Conservation (phyloP, 2,113 vertebrate genomes). For the Phrynosoma platyrhinos region DNA sequence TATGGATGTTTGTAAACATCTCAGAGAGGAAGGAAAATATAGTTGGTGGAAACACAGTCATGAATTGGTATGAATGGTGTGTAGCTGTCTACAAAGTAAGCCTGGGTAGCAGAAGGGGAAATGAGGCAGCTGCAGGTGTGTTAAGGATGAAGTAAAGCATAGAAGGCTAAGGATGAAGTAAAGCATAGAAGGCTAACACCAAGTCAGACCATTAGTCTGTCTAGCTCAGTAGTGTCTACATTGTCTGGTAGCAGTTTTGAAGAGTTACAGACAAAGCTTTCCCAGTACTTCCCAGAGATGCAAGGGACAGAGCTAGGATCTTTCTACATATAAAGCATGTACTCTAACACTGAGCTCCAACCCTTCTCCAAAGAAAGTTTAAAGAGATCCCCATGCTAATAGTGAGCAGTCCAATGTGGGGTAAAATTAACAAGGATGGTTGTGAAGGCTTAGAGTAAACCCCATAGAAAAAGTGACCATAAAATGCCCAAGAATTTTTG, state of each 20-base stretch:
- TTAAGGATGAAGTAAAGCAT: background rate
- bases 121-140: background rate
- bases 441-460: background rate
- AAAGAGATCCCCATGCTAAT: background rate
- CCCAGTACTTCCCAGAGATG: background rate
- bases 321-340: background rate
- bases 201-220: background rate
- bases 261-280: background rate
- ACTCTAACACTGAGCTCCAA: background rate
- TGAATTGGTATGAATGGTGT: background rate
- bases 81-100: background rate
- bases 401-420: background rate
- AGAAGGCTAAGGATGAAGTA: background rate
- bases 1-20: background rate
- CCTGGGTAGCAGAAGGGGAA: background rate
- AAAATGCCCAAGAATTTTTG: background rate
- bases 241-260: background rate
- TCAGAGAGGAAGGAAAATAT: background rate
- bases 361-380: background rate
- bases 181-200: background rate
- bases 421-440: background rate
- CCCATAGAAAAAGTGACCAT: background rate
- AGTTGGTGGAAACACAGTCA: background rate
- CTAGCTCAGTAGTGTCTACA: background rate
- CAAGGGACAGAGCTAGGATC: background rate